Evolutionary conservation across 2,113 vertebrate species (phyloP).

Genomic region (Apus apus): DNA sequence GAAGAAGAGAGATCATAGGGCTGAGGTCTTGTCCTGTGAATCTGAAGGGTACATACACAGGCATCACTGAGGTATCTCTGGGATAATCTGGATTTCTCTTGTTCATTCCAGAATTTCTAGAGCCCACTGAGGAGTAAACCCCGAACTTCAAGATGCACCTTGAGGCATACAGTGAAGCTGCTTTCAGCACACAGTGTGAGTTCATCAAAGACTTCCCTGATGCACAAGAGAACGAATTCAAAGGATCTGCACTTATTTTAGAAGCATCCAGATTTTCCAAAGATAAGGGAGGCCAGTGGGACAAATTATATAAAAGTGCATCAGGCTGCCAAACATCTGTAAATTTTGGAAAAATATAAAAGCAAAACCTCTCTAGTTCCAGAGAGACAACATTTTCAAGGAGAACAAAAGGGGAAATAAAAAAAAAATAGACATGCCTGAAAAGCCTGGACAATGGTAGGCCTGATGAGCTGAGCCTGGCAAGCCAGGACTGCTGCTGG

Average conservation of each 20-base stretch:
- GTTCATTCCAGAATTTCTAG: background rate
- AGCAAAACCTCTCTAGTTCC: background rate
- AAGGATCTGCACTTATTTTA: background rate
- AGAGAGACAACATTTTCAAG: background rate
- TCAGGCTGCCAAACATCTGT: background rate
- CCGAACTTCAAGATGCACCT: background rate
- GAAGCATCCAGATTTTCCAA: background rate
- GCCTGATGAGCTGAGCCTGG: background rate
- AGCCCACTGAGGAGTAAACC: background rate
- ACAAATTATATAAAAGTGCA: background rate
- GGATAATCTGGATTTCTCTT: background rate
- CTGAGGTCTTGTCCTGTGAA: background rate
- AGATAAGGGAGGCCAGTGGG: background rate
- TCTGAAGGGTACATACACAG: background rate
- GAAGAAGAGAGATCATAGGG: background rate
- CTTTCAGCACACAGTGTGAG: fast-evolving
- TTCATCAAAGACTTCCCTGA: background rate
- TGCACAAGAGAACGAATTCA: background rate
- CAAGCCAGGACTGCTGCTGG: background rate
- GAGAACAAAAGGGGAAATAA: background rate
- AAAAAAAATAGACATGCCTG: background rate
- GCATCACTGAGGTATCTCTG: background rate
- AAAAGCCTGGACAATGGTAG: background rate
- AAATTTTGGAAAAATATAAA: slow-evolving; percentile 2
- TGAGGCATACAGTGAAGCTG: background rate